Percentiles rank a stretch among this genome's conserved stretches.
Evolutionary conservation across 2,888 invertebrate genomes (phyloP).

Genomic region (Augochlorella aurata): DNA sequence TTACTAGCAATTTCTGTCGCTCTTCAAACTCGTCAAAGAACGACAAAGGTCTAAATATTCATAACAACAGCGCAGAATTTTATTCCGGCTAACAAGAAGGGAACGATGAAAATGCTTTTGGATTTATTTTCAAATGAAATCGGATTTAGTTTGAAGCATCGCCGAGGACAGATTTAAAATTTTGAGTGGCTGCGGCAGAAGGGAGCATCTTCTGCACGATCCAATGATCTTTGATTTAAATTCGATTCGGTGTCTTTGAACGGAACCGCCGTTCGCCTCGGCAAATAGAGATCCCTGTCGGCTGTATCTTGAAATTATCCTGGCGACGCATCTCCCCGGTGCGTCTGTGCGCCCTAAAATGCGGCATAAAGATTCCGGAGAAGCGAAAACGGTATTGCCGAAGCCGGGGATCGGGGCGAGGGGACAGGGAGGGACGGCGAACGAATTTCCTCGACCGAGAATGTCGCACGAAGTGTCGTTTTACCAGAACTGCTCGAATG

Average conservation of each 20-base stretch:
- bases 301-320: slow-evolving; percentile 34
- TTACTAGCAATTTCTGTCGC: too few species aligned
- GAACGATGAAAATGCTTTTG: neutral
- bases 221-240: neutral
- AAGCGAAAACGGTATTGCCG: slow-evolving; percentile 26
- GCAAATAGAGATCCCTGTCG: slow-evolving; percentile 27
- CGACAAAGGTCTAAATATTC: too few species aligned
- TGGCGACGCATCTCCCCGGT: slow-evolving; percentile 16
- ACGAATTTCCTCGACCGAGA: slow-evolving; percentile 57
- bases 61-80: too few species aligned
- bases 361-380: slow-evolving; percentile 16
- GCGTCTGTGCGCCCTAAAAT: slow-evolving; percentile 15
- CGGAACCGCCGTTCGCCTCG: neutral
- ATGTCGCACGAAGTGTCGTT: slow-evolving; percentile 57
- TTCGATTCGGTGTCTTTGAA: slow-evolving; percentile 3
- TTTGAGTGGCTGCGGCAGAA: neutral
- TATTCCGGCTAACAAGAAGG: too few species aligned
- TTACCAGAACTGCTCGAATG: slow-evolving; percentile 50
- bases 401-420: neutral
- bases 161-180: too few species aligned
- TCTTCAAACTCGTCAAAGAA: too few species aligned
- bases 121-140: neutral
- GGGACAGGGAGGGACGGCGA: slow-evolving; percentile 30
- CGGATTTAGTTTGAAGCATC: neutral
- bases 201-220: neutral